phyloP scores from a whole-genome alignment of 2,888 invertebrate species.

The Drosophila diplacantha region DNA sequence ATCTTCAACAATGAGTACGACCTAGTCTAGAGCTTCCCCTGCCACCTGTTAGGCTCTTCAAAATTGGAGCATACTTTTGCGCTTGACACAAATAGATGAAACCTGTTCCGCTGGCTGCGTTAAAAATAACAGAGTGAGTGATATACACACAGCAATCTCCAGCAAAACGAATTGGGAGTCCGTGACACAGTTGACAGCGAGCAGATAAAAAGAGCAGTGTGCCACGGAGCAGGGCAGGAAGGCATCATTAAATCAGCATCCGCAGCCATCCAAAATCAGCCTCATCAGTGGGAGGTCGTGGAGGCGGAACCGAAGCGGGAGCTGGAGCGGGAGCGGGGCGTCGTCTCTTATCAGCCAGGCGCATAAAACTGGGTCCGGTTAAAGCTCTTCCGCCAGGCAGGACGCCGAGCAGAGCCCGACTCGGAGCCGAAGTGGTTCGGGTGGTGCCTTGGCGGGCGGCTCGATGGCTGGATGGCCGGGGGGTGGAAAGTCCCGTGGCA shows the following conservation, averaged over 20 bases:
- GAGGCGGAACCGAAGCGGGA: slow-evolving; percentile 15
- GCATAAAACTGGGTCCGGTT: slow-evolving; percentile 60
- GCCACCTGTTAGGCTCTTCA: slow-evolving; percentile 28
- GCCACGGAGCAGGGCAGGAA: slow-evolving; percentile 8
- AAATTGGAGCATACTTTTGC: slow-evolving; percentile 29
- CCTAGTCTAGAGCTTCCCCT: neutral
- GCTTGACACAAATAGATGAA: slow-evolving; percentile 27
- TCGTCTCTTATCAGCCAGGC: slow-evolving; percentile 43
- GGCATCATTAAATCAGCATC: slow-evolving; percentile 37
- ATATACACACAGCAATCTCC: slow-evolving; percentile 18
- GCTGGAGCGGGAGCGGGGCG: slow-evolving; percentile 3
- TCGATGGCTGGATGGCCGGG: slow-evolving; percentile 9
- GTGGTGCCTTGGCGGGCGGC: slow-evolving; percentile 21
- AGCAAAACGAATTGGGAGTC: slow-evolving; percentile 32
- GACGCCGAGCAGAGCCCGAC: slow-evolving; percentile 46
- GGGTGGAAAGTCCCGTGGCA: slow-evolving; percentile 62
- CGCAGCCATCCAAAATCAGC: slow-evolving; percentile 23
- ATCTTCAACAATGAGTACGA: neutral
- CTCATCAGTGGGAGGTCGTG: slow-evolving; percentile 44
- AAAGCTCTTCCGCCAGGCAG: slow-evolving; percentile 57
- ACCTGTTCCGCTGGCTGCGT: slow-evolving; percentile 19
- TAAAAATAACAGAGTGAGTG: slow-evolving; percentile 27
- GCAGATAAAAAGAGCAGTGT: slow-evolving; percentile 20
- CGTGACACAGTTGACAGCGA: slow-evolving; percentile 37
- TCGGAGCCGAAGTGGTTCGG: slow-evolving; percentile 50